Conservation (phyloP, 2,888 invertebrate species). For the Scaptomyza flava region DNA sequence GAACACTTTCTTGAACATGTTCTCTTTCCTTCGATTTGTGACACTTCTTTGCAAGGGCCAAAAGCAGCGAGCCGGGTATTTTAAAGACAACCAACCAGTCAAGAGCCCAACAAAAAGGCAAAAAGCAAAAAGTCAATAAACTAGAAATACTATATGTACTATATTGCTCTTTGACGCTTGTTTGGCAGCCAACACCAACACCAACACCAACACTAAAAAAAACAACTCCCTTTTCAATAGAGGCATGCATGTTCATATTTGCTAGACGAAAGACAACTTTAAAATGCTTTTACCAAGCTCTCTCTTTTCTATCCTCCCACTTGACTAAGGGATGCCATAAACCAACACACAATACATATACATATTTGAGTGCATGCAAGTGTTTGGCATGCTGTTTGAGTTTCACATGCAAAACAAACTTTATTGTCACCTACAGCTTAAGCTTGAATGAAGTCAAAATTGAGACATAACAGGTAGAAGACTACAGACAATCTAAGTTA, state of each 20-base stretch:
- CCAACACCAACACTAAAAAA: neutral
- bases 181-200: constrained; percentile 6
- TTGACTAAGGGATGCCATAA: constrained; percentile 4
- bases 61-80: constrained; percentile 14
- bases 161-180: constrained; percentile 20
- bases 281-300: constrained; percentile 21
- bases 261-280: constrained; percentile 47
- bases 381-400: constrained; percentile 26
- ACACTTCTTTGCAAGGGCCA: constrained; percentile 18
- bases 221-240: neutral
- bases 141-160: constrained; percentile 64
- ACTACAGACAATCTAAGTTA: neutral
- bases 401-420: constrained; percentile 38
- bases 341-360: constrained; percentile 13
- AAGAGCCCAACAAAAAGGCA: constrained; percentile 26
- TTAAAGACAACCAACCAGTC: constrained; percentile 35
- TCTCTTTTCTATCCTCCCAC: neutral
- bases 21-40: constrained; percentile 7
- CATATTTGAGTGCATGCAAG: constrained; percentile 8
- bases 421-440: constrained; percentile 27
- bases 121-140: constrained; percentile 54
- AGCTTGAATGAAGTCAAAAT: neutral
- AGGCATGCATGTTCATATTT: constrained; percentile 40
- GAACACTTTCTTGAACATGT: neutral
- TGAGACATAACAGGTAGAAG: neutral